Conservation (phyloP, 1,140 invertebrate species). For the Dysdera silvatica region DNA sequence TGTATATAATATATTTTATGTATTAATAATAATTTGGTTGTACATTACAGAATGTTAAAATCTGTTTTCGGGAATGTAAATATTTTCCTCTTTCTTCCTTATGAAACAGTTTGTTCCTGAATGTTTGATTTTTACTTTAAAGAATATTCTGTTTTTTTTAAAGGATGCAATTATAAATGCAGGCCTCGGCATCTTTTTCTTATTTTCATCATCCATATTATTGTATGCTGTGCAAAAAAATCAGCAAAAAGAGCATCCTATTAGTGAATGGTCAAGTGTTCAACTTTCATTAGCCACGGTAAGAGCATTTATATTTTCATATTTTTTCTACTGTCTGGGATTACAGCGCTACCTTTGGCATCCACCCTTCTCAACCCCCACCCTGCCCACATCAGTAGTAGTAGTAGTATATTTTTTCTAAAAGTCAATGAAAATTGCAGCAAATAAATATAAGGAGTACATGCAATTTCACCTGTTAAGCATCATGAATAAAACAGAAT, state of each 20-base stretch:
- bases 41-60: background rate
- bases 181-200: constrained; percentile 11
- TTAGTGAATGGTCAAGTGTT: constrained; percentile 15
- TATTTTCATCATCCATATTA: constrained; percentile 20
- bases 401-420: background rate
- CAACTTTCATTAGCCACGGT: constrained; percentile 15
- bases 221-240: constrained; percentile 19
- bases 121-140: background rate
- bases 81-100: background rate
- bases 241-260: background rate
- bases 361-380: background rate
- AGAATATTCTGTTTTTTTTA: background rate
- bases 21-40: background rate
- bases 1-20: background rate
- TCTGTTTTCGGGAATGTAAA: background rate
- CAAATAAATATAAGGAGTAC: background rate
- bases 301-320: background rate
- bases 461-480: no score
- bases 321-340: background rate
- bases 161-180: constrained; percentile 20
- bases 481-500: no score
- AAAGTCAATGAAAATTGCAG: background rate
- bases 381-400: background rate
- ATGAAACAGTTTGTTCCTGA: background rate
- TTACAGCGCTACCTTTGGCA: background rate